phyloP scores from a whole-genome alignment of 2,797 vertebrate species.

The Prunella strophiata region DNA sequence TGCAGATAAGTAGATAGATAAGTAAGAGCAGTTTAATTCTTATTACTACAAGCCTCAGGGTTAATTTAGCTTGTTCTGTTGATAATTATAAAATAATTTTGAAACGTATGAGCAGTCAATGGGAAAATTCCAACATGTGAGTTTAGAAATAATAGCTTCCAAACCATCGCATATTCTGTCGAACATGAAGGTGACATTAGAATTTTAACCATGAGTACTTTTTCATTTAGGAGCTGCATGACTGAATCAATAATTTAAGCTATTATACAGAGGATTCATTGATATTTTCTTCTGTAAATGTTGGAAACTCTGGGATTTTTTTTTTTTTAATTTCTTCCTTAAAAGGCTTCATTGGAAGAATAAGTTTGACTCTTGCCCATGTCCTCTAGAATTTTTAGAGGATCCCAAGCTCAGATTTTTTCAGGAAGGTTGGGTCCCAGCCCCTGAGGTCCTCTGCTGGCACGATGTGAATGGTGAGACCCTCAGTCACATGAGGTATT shows the following conservation, averaged over 20 bases:
- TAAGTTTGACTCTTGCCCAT: background rate
- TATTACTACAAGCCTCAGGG: background rate
- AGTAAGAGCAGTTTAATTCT: conserved; percentile 12
- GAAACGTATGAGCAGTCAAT: background rate
- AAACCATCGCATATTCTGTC: background rate
- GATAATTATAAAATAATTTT: conserved; percentile 25
- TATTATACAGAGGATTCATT: background rate
- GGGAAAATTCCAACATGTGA: conserved; percentile 34
- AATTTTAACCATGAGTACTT: background rate
- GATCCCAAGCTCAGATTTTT: background rate
- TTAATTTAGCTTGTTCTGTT: conserved; percentile 39
- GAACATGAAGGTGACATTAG: background rate
- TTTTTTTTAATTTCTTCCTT: background rate
- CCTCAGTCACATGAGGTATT: background rate
- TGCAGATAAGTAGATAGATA: conserved; percentile 5
- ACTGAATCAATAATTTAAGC: background rate
- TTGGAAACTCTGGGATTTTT: background rate
- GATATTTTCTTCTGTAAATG: background rate
- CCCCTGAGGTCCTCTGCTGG: background rate
- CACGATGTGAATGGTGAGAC: background rate
- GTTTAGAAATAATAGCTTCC: conserved; percentile 24
- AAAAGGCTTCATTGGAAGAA: background rate
- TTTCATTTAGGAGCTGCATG: background rate
- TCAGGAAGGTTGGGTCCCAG: background rate
- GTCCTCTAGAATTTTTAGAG: background rate